phyloP scores from a whole-genome alignment of 2,797 vertebrate species.

The Zenarchopterus dispar region DNA sequence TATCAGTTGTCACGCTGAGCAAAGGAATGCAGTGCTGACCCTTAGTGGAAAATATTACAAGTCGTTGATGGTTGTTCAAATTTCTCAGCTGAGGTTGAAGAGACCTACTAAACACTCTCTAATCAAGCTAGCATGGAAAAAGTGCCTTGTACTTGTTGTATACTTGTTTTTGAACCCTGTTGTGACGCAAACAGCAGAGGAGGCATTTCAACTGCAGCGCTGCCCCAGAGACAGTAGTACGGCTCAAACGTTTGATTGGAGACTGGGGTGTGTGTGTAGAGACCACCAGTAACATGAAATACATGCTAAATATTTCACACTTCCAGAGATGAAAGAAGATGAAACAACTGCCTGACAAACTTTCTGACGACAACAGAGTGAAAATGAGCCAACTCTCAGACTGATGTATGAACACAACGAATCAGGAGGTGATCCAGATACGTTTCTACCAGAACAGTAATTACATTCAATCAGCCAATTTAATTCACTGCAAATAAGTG shows the following conservation, averaged over 20 bases:
- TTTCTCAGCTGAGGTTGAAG: slow-evolving; percentile 54
- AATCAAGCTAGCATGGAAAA: slow-evolving; percentile 63
- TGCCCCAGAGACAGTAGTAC: slow-evolving; percentile 56
- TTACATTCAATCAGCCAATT: background rate
- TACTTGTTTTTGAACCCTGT: slow-evolving; percentile 45
- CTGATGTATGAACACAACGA: slow-evolving; percentile 22
- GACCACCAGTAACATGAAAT: slow-evolving; percentile 34
- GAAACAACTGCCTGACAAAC: slow-evolving; percentile 33
- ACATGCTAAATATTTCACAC: slow-evolving; percentile 64
- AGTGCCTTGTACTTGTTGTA: slow-evolving; percentile 35
- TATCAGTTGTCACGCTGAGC: slow-evolving; percentile 72
- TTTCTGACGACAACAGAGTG: slow-evolving; percentile 58
- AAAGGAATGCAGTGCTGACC: slow-evolving; percentile 63
- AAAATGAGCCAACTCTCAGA: slow-evolving; percentile 48
- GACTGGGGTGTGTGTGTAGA: slow-evolving; percentile 10
- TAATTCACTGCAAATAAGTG: no score
- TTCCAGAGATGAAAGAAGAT: slow-evolving; percentile 39
- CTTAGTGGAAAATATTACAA: slow-evolving; percentile 76
- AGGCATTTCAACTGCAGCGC: slow-evolving; percentile 56
- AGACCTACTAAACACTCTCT: slow-evolving; percentile 65
- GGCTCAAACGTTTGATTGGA: slow-evolving; percentile 39
- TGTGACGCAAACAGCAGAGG: slow-evolving; percentile 50
- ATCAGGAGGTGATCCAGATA: slow-evolving; percentile 6
- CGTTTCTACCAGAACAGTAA: slow-evolving; percentile 5
- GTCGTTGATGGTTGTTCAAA: slow-evolving; percentile 57